phyloP scores from a whole-genome alignment of 2,797 vertebrate species.

The Iguana delicatissima region DNA sequence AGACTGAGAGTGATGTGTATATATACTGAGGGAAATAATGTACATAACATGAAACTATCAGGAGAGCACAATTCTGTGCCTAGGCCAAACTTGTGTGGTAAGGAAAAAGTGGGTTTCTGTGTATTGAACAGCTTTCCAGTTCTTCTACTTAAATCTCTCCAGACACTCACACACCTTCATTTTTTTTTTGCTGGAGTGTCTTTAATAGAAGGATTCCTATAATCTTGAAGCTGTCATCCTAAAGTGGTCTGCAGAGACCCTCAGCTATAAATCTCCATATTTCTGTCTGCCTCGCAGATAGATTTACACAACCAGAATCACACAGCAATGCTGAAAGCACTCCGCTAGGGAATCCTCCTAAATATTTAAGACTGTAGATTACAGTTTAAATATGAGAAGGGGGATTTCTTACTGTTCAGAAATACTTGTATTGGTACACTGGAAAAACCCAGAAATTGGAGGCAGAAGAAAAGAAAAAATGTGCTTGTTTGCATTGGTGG shows the following conservation, averaged over 20 bases:
- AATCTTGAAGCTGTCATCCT: constrained; percentile 40
- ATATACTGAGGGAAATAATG: constrained; percentile 6
- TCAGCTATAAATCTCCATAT: background rate
- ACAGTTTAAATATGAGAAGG: constrained; percentile 6
- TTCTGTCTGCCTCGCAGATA: background rate
- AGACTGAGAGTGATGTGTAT: background rate
- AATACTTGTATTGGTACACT: constrained; percentile 8
- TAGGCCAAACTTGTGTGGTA: rapidly evolving
- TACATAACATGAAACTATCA: background rate
- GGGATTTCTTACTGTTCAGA: background rate
- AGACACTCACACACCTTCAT: background rate
- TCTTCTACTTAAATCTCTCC: constrained; percentile 6
- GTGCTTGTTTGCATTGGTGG: background rate
- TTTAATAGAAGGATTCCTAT: background rate
- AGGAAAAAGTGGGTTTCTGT: background rate
- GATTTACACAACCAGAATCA: constrained; percentile 17
- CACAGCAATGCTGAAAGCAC: constrained; percentile 2
- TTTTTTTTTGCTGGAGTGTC: background rate
- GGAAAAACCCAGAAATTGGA: background rate
- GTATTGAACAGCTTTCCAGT: background rate
- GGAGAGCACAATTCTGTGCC: background rate
- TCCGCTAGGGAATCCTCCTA: constrained; percentile 18
- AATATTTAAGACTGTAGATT: constrained; percentile 44
- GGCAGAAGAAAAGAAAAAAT: background rate
- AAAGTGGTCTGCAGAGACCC: constrained; percentile 6